Percentiles rank a stretch among this genome's conserved stretches.
Conservation (phyloP, 2,797 vertebrate genomes). For the Syngnathus rostellatus region DNA sequence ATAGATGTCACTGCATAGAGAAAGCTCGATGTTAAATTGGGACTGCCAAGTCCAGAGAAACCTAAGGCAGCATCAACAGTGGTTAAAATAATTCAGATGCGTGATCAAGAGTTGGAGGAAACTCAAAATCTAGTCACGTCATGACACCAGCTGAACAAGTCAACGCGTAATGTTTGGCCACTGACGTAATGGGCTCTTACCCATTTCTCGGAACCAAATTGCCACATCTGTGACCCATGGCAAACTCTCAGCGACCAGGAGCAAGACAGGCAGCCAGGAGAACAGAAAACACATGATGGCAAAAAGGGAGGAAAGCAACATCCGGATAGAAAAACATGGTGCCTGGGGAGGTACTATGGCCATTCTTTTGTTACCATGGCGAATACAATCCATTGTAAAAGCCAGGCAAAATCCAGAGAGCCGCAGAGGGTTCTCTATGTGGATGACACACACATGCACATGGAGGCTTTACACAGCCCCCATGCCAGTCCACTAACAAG, state of each 20-base stretch:
- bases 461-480: conserved; percentile 36
- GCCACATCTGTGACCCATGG: conserved; percentile 17
- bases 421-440: conserved; percentile 63
- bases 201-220: conserved; percentile 37
- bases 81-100: conserved; percentile 30
- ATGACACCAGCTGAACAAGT: conserved; percentile 7
- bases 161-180: conserved; percentile 22
- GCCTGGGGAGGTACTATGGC: conserved; percentile 28
- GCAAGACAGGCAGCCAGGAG: conserved; percentile 31
- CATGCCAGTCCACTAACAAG: conserved; percentile 29
- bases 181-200: conserved; percentile 40
- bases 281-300: conserved; percentile 24
- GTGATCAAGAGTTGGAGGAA: conserved; percentile 17
- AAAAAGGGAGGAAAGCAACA: conserved; percentile 27
- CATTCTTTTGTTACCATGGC: conserved; percentile 64
- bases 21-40: conserved; percentile 22
- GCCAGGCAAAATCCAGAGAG: conserved; percentile 76
- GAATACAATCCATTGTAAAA: conserved; percentile 99
- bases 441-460: conserved; percentile 26
- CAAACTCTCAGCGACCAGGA: conserved; percentile 15
- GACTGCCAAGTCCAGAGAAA: conserved; percentile 20
- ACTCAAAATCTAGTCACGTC: conserved; percentile 25
- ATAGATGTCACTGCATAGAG: conserved; percentile 49
- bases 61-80: background rate
- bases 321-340: conserved; percentile 37